Conservation (phyloP, 1,140 invertebrate species). For the Dendroctonus valens region DNA sequence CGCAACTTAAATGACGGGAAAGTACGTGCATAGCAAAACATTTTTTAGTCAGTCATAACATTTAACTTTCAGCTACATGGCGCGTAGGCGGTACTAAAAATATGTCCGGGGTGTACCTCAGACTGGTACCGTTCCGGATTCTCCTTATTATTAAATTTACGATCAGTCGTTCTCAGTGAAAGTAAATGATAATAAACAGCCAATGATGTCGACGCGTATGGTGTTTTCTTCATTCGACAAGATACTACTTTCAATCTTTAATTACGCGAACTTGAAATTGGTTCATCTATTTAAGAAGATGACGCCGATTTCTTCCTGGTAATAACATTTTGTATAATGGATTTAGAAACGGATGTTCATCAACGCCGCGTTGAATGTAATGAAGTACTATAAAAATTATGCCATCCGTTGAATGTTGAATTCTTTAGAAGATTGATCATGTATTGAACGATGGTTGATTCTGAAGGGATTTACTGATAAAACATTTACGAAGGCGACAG, state of each 20-base stretch:
- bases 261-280: conserved; percentile 12
- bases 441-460: too few relatives aligned
- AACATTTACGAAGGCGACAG: too few relatives aligned
- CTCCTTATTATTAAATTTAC: conserved; percentile 15
- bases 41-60: neutral
- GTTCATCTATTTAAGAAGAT: conserved; percentile 1
- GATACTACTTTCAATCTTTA: conserved; percentile 18
- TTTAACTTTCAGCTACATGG: neutral
- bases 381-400: too few relatives aligned
- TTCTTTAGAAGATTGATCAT: too few relatives aligned
- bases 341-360: too few relatives aligned
- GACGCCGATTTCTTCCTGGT: neutral
- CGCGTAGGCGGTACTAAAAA: conserved; percentile 7
- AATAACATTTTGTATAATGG: neutral
- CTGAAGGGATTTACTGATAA: too few relatives aligned
- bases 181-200: conserved; percentile 9
- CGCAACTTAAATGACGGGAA: too few relatives aligned
- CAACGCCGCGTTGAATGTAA: too few relatives aligned
- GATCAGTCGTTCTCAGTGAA: conserved; percentile 6
- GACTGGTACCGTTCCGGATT: conserved; percentile 14
- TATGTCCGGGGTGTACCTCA: neutral
- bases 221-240: neutral
- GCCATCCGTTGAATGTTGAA: too few relatives aligned
- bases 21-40: neutral
- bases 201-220: neutral